A percentile compares a stretch with the other conserved stretches of the same genome.
phyloP scores from a whole-genome alignment of 2,113 vertebrate species.

The human region GRCh38 chr6:160974001-160974500 shows the following conservation, averaged over 20 bases:
- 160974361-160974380: conserved; percentile 58
- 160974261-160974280: not conserved
- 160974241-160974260: not conserved
- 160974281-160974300: rapidly evolving
- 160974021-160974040: not conserved
- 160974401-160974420: conserved; percentile 22
- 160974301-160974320: not conserved
- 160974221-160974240: not conserved
- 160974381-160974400: not conserved
- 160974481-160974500: conserved; percentile 67
- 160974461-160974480: conserved; percentile 53
- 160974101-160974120: rapidly evolving
- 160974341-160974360: conserved; percentile 21
- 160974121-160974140: rapidly evolving
- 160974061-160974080: not conserved
- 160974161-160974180: not conserved
- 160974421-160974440: conserved; percentile 63
- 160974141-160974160: rapidly evolving
- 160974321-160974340: not conserved
- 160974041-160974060: not conserved
- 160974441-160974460: conserved; percentile 8
- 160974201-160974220: too few relatives aligned
- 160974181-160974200: not conserved
- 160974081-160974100: not conserved
- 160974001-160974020: too few relatives aligned